A percentile compares a stretch with the other conserved stretches of the same genome.
These are phyloP conservation scores for Acleris literana DNA, from an alignment of 2,888 invertebrate species.

Conservation along the genomic window DNA sequence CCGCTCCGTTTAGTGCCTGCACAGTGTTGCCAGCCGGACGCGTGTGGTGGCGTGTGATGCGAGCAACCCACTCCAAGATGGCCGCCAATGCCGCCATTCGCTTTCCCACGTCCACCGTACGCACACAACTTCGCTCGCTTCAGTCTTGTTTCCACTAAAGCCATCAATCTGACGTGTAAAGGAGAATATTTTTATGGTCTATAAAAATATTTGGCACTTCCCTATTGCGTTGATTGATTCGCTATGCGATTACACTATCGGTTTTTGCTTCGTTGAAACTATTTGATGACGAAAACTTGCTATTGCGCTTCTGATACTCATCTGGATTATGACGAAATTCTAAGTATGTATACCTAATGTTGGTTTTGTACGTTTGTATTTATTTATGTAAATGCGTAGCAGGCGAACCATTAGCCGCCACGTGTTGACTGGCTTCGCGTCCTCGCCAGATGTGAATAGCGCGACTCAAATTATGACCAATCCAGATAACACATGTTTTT, in stretches of 20 bases:
- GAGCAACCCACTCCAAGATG: conserved; percentile 75
- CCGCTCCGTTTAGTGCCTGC: conserved; percentile 73
- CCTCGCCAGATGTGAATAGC: conserved; percentile 60
- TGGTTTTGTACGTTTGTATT: conserved; percentile 36
- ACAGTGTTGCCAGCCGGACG: conserved; percentile 79
- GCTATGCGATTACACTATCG: conserved; percentile 49
- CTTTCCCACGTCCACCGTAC: conserved; percentile 78
- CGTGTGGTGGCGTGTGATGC: conserved; percentile 70
- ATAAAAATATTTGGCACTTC: conserved; percentile 47
- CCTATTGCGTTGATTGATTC: conserved; percentile 66
- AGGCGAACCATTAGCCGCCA: conserved; percentile 60
- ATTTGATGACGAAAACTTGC: conserved; percentile 47
- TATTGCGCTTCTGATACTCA: conserved; percentile 30
- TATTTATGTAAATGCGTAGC: conserved; percentile 47
- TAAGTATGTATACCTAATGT: conserved; percentile 9
- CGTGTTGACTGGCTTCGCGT: conserved; percentile 63
- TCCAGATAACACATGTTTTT: conserved; percentile 53
- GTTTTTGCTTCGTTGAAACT: conserved; percentile 51
- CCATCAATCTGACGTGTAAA: conserved; percentile 29
- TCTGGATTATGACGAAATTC: conserved; percentile 20
- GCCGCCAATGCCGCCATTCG: conserved; percentile 75
- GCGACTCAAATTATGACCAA: conserved; percentile 49
- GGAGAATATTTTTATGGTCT: conserved; percentile 32
- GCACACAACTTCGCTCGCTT: conserved; percentile 62
- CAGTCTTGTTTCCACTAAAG: conserved; percentile 58